A percentile compares a stretch with the other conserved stretches of the same genome.
These are phyloP conservation scores for Erythrocercus mccallii DNA, from an alignment of 2,113 vertebrate species.

Conservation along the genomic window DNA sequence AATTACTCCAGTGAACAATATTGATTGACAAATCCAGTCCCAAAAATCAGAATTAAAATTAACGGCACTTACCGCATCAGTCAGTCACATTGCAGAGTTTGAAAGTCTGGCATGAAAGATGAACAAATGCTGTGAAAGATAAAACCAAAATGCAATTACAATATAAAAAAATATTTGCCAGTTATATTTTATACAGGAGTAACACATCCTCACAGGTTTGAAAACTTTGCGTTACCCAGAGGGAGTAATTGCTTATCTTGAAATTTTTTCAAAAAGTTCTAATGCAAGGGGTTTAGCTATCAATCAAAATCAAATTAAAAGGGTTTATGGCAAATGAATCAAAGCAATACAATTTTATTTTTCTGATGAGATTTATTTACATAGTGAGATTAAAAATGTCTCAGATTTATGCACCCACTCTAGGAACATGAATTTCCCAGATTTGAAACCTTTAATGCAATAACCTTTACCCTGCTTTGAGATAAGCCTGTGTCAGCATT, in stretches of 20 bases:
- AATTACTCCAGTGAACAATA: constrained; percentile 42
- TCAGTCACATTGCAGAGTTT: constrained; percentile 63
- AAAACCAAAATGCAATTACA: constrained; percentile 57
- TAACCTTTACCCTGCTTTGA: constrained; percentile 15
- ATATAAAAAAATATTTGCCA: constrained; percentile 68
- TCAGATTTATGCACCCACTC: constrained; percentile 4
- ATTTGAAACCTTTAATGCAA: constrained; percentile 14
- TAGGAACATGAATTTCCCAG: background rate
- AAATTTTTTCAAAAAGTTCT: background rate
- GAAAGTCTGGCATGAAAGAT: constrained; percentile 48
- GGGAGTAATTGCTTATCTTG: background rate
- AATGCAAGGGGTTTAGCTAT: background rate
- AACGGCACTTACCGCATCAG: constrained; percentile 65
- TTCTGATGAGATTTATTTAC: constrained; percentile 50
- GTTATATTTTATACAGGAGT: constrained; percentile 50
- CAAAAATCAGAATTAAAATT: constrained; percentile 67
- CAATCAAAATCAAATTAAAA: constrained; percentile 38
- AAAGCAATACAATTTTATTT: constrained; percentile 25
- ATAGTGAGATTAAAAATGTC: constrained; percentile 11
- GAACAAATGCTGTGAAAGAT: constrained; percentile 48
- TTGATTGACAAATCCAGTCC: constrained; percentile 66
- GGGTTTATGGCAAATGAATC: background rate
- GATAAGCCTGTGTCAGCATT: background rate
- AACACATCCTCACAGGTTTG: constrained; percentile 4
- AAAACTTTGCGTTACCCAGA: background rate